A percentile compares a stretch with the other conserved stretches of the same genome.
phyloP scores from a whole-genome alignment of 2,888 invertebrate genomes.

The Strigamia crassipes region DNA sequence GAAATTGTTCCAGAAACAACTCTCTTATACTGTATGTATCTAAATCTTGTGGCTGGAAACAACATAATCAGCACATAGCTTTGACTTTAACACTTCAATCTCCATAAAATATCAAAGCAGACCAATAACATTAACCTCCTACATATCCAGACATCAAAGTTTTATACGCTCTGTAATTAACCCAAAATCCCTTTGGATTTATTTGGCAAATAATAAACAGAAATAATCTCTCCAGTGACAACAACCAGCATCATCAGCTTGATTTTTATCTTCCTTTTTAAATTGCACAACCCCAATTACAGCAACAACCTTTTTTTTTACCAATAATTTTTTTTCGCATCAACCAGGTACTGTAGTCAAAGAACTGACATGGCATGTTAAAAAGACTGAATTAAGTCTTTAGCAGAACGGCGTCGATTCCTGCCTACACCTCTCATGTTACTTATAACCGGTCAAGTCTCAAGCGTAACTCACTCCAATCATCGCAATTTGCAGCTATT shows the following conservation, averaged over 20 bases:
- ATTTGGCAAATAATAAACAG: constrained; percentile 12
- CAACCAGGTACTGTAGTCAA: not conserved
- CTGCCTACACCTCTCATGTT: not conserved
- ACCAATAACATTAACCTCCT: constrained; percentile 21
- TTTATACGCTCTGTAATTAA: constrained; percentile 21
- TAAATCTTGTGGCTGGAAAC: constrained; percentile 12
- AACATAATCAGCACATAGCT: not conserved
- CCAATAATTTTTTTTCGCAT: not conserved
- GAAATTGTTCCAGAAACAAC: not conserved
- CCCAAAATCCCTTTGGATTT: constrained; percentile 21
- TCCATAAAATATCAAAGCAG: constrained; percentile 17
- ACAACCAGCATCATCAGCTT: constrained; percentile 18
- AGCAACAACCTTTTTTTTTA: not conserved
- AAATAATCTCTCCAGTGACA: constrained; percentile 21
- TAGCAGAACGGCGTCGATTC: not conserved
- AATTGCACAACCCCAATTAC: constrained; percentile 15
- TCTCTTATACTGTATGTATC: not conserved
- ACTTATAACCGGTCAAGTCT: constrained; percentile 10
- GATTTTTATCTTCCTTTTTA: constrained; percentile 16
- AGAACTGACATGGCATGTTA: constrained; percentile 11
- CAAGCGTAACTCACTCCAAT: constrained; percentile 11
- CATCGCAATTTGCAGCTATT: constrained; percentile 21
- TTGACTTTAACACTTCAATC: constrained; percentile 20
- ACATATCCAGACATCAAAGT: constrained; percentile 21
- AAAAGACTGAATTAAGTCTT: constrained; percentile 21